Base-by-base conservation (phyloP, 2,113 vertebrate species). In the Saguinus imperator region DNA sequence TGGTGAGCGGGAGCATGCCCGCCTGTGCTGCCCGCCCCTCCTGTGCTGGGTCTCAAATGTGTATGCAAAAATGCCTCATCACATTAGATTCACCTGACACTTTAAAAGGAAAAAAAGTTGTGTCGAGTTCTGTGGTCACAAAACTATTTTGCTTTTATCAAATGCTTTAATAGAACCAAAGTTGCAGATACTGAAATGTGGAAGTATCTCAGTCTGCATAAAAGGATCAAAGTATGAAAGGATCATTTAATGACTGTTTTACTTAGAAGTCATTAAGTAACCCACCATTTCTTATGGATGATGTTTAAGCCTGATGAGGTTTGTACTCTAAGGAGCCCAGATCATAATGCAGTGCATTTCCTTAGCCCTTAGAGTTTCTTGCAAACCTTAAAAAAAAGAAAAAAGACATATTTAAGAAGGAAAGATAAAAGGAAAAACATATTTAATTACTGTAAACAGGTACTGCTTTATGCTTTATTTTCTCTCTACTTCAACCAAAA, bases 131-230 rank as follows among this genome's bases (percentile, higher is more conserved):
- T 96, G 3, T 37, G 37, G 37, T 91, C 87, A 37, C 68, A 55
- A 79, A 75, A 91, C 91, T 92, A 87, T 87, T 96, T 96, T 96
- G 75, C 72, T 94, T 95, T 70, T 76, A 64, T 94, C 40, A 80
- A 75, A 81, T 87, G 88, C 95, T 97, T 95, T 86, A 70, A 93
- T 64, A 94, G 94, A 97, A 97, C 97, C 98, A 98, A 98, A 98
- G 97, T 97, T 96, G 94, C 82, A 87, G 88, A 85, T 97, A 75
- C 55, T 85, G 58, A 89, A 96, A 97, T 98, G 83, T 79, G 23
- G 50, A 82, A 89, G 68, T 80, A 37, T 95, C 81, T 97, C 77
- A 61, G 48, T 70, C 83, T 96, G n/a, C 94, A 52, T 66, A 17
- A 92, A 93, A 86, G 48, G 73, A 35, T 81, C 40, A 73, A 79